A percentile compares a stretch with the other conserved stretches of the same genome.
Evolutionary conservation across 2,797 vertebrate species (phyloP).

Genomic region (Lagorchestes hirsutus): DNA sequence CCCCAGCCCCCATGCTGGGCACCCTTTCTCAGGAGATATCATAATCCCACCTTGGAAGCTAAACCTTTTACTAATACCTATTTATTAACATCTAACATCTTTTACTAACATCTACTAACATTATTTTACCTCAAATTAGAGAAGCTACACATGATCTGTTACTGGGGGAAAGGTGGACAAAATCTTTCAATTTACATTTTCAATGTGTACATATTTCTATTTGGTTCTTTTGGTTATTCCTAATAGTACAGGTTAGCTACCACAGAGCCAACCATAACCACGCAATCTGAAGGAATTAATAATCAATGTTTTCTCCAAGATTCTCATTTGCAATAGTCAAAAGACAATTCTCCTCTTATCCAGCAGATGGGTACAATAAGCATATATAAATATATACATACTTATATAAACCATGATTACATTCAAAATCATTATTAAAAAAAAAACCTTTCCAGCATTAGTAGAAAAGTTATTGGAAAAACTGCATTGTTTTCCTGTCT

Average conservation of each 20-base stretch:
- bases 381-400: not conserved
- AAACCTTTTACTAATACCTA: slow-evolving; percentile 41
- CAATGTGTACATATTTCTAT: slow-evolving; percentile 43
- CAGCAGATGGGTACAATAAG: not conserved
- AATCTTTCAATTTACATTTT: slow-evolving; percentile 29
- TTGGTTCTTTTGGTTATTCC: slow-evolving; percentile 23
- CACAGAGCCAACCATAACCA: slow-evolving; percentile 71
- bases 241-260: not conserved
- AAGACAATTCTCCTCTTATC: slow-evolving; percentile 25
- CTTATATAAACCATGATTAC: slow-evolving; percentile 25
- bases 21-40: not conserved
- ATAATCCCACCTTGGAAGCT: not conserved
- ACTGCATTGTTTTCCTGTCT: slow-evolving; percentile 61
- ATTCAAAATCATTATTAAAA: slow-evolving; percentile 31
- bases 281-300: slow-evolving; percentile 57
- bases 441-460: slow-evolving; percentile 74
- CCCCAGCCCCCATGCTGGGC: slow-evolving; percentile 6
- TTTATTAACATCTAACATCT: slow-evolving; percentile 1
- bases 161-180: slow-evolving; percentile 40
- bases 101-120: slow-evolving; percentile 36
- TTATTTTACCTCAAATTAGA: slow-evolving; percentile 39
- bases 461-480: slow-evolving; percentile 73
- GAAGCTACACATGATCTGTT: not conserved
- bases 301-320: slow-evolving; percentile 44
- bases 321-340: slow-evolving; percentile 44